A percentile compares a stretch with the other conserved stretches of the same genome.
Evolutionary conservation across 2,888 invertebrate species (phyloP).

Genomic region (Holacanthella duospinosa): DNA sequence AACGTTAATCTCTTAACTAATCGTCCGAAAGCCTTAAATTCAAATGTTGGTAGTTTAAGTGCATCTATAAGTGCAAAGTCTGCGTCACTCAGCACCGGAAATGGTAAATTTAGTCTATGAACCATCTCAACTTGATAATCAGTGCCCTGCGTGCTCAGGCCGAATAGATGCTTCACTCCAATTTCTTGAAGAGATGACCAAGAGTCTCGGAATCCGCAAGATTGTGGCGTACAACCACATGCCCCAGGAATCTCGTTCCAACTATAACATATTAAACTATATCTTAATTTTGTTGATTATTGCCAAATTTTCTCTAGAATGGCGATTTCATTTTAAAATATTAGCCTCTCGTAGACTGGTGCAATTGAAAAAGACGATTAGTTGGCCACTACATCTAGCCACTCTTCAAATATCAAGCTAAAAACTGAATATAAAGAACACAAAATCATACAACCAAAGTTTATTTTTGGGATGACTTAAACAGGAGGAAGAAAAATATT

Average conservation of each 20-base stretch:
- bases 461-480: too few relatives aligned
- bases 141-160: not conserved
- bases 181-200: not conserved
- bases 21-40: not conserved
- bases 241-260: constrained; percentile 4
- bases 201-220: not conserved
- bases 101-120: not conserved
- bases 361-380: too few relatives aligned
- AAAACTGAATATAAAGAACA: too few relatives aligned
- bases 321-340: too few relatives aligned
- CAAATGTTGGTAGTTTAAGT: constrained; percentile 4
- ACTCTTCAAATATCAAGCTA: too few relatives aligned
- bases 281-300: too few relatives aligned
- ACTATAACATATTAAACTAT: too few relatives aligned
- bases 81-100: not conserved
- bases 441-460: too few relatives aligned
- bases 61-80: not conserved
- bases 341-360: too few relatives aligned
- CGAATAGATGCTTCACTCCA: not conserved
- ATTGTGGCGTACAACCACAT: not conserved
- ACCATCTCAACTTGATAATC: not conserved
- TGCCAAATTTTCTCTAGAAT: too few relatives aligned
- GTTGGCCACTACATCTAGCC: too few relatives aligned
- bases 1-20: not conserved
- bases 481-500: too few relatives aligned